These are phyloP conservation scores for Knipowitschia caucasica DNA, from an alignment of 2,797 vertebrate species.

Conservation along the genomic window DNA sequence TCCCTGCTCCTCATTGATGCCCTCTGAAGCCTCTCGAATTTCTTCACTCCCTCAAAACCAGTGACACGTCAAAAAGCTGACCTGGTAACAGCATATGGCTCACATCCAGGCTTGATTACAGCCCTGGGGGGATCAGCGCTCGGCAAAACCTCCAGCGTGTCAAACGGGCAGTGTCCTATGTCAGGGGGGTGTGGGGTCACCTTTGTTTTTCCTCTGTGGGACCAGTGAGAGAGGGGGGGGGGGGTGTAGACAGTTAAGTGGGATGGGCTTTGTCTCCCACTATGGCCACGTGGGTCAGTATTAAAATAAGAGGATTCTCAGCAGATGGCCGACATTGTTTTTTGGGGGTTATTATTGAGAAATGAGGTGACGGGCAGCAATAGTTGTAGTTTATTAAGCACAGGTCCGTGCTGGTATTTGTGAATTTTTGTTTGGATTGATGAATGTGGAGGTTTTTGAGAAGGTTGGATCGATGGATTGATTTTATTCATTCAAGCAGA, in stretches of 20 bases:
- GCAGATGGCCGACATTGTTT: constrained; percentile 75
- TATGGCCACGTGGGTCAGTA: constrained; percentile 54
- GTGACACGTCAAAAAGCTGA: constrained; percentile 26
- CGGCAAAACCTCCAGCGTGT: constrained; percentile 38
- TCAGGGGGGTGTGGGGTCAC: constrained; percentile 21
- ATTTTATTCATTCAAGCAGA: no score
- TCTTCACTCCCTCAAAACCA: constrained; percentile 20
- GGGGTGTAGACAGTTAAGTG: constrained; percentile 29
- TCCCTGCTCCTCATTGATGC: background rate
- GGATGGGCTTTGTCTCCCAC: constrained; percentile 56
- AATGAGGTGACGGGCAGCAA: constrained; percentile 41
- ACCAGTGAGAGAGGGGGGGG: no score
- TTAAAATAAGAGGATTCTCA: constrained; percentile 76
- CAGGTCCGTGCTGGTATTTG: constrained; percentile 1
- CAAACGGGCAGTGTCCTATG: constrained; percentile 28
- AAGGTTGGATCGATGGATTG: no score
- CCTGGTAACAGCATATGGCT: constrained; percentile 39
- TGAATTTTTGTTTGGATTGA: constrained; percentile 21
- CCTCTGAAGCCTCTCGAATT: constrained; percentile 32
- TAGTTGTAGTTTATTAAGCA: background rate
- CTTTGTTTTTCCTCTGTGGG: constrained; percentile 27
- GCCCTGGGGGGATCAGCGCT: constrained; percentile 37
- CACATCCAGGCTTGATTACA: constrained; percentile 49
- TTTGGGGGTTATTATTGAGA: constrained; percentile 62
- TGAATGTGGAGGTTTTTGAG: no score